A percentile compares a stretch with the other conserved stretches of the same genome.
phyloP scores from a whole-genome alignment of 2,888 invertebrate genomes.

The Drosophila nigricruria region DNA sequence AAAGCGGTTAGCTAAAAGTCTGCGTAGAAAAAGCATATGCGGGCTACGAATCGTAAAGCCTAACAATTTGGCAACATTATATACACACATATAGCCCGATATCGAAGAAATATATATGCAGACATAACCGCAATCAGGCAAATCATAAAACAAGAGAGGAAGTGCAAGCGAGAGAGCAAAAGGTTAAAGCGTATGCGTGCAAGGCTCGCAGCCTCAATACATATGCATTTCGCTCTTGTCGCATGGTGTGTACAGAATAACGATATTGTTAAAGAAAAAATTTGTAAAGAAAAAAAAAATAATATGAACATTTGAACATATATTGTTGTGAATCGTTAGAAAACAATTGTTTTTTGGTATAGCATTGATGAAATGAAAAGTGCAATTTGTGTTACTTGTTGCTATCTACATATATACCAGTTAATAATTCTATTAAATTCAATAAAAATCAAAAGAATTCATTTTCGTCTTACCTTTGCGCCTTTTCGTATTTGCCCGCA shows the following conservation, averaged over 20 bases:
- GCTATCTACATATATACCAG: slow-evolving; percentile 76
- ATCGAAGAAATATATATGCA: slow-evolving; percentile 9
- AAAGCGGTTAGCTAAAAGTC: slow-evolving; percentile 45
- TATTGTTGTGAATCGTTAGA: slow-evolving; percentile 77
- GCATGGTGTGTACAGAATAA: slow-evolving; percentile 47
- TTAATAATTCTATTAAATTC: slow-evolving; percentile 74
- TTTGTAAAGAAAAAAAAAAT: slow-evolving; percentile 33
- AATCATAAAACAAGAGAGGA: slow-evolving; percentile 44
- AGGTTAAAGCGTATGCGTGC: slow-evolving; percentile 11
- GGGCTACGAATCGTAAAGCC: slow-evolving; percentile 18
- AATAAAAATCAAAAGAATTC: slow-evolving; percentile 50
- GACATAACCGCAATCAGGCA: slow-evolving; percentile 47
- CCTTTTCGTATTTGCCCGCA: rapidly evolving
- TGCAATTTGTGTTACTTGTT: slow-evolving; percentile 74
- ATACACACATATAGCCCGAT: slow-evolving; percentile 16
- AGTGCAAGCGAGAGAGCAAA: slow-evolving; percentile 10
- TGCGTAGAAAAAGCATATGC: slow-evolving; percentile 28
- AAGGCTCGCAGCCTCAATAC: not conserved
- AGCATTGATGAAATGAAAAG: slow-evolving; percentile 49
- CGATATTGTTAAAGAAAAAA: slow-evolving; percentile 50
- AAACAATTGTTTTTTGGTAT: slow-evolving; percentile 74
- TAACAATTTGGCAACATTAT: slow-evolving; percentile 27
- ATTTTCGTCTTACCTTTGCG: not conserved
- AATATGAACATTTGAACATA: slow-evolving; percentile 42
- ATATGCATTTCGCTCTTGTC: slow-evolving; percentile 41